These are phyloP conservation scores for Salvelinus namaycush DNA, from an alignment of 2,113 vertebrate species.

Conservation along the genomic window DNA sequence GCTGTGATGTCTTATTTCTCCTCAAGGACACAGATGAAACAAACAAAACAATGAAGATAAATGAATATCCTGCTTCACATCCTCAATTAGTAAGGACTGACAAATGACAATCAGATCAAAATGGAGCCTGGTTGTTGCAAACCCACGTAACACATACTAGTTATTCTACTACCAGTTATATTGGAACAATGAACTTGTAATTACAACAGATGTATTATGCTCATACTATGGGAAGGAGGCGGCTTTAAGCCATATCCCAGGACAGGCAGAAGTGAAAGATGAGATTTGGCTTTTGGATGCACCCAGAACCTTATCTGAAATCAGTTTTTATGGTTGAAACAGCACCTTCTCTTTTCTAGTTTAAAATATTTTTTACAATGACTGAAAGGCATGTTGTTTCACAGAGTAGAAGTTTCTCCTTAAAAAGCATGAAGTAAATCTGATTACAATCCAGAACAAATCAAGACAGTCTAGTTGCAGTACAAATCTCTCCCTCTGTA, in stretches of 20 bases:
- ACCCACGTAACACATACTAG: slow-evolving; percentile 23
- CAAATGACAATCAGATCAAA: slow-evolving; percentile 11
- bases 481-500: slow-evolving; percentile 27
- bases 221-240: slow-evolving; percentile 25
- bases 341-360: slow-evolving; percentile 20
- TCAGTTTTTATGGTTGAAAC: slow-evolving; percentile 13
- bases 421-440: slow-evolving; percentile 13
- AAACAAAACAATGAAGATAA: slow-evolving; percentile 37
- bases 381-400: slow-evolving; percentile 4
- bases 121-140: slow-evolving; percentile 38
- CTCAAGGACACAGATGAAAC: slow-evolving; percentile 28
- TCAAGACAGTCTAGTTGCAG: slow-evolving; percentile 37
- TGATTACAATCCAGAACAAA: slow-evolving; percentile 39
- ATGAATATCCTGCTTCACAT: slow-evolving; percentile 30
- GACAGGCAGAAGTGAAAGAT: slow-evolving; percentile 36
- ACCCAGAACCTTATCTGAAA: slow-evolving; percentile 5
- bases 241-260: slow-evolving; percentile 25
- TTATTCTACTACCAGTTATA: slow-evolving; percentile 11
- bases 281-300: slow-evolving; percentile 28
- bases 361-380: slow-evolving; percentile 18
- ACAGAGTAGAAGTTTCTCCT: background rate
- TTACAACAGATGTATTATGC: slow-evolving; percentile 21
- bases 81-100: slow-evolving; percentile 15
- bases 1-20: slow-evolving; percentile 62
- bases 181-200: slow-evolving; percentile 1